Evolutionary conservation across 2,888 invertebrate genomes (phyloP).

Genomic region (Nomada ferruginata): DNA sequence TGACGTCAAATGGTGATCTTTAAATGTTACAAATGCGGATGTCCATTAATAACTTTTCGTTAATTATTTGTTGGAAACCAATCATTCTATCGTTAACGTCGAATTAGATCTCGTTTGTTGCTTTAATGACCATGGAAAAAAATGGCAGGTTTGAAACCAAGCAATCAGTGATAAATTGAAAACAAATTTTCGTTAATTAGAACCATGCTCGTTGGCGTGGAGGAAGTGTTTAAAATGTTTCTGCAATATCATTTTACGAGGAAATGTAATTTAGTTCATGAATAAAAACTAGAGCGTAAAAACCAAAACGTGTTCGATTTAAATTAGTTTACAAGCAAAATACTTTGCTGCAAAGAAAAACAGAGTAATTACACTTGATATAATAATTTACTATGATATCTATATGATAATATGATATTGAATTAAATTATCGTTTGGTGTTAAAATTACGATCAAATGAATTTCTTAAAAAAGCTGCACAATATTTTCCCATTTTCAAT

Average conservation of each 20-base stretch:
- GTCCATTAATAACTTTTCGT: slow-evolving; percentile 24
- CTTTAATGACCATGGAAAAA: too few species aligned
- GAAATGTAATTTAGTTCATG: neutral
- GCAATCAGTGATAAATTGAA: neutral
- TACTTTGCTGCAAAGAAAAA: too few species aligned
- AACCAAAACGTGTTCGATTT: neutral
- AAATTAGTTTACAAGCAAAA: too few species aligned
- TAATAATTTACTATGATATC: too few species aligned
- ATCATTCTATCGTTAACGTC: neutral
- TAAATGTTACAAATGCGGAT: neutral
- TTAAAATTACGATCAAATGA: too few species aligned
- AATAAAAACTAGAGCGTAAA: neutral
- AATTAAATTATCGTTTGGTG: too few species aligned
- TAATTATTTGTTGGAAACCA: slow-evolving; percentile 18
- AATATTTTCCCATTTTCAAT: too few species aligned
- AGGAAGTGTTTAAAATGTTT: neutral
- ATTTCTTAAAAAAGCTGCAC: too few species aligned
- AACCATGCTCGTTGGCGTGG: neutral
- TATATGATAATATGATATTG: too few species aligned
- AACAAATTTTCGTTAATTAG: neutral
- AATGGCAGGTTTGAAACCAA: too few species aligned
- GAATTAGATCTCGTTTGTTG: neutral
- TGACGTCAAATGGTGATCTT: slow-evolving; percentile 31
- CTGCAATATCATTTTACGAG: neutral
- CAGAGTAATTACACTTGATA: too few species aligned